Base-by-base conservation (phyloP, 2,113 vertebrate species). In the Cyanoramphus novaezelandiae region DNA sequence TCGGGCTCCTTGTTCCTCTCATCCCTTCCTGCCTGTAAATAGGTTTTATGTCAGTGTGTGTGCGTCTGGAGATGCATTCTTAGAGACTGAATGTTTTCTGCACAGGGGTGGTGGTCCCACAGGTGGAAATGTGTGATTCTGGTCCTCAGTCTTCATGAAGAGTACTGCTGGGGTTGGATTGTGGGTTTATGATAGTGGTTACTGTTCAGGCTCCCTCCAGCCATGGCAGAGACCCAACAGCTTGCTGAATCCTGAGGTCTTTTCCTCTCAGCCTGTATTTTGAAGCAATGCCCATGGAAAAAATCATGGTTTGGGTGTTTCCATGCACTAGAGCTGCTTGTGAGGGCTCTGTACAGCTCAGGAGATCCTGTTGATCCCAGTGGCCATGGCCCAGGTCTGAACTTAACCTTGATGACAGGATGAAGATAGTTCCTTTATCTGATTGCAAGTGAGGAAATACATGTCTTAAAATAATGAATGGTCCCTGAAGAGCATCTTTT, bases 401-500 rank as follows among this genome's bases (percentile, higher is more conserved):
- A 72, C 52, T 64, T 95, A 87, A 79, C 84, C 65, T 62, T 85
- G 81, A 87, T 3, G 27, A 65, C 35, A 62, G 28, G 81, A 44
- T 92, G 86, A 29, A 91, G 74, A 76, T 7, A 59, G 47, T 64
- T 89, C 57, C 74, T 84, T 96, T 91, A 84, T 86, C 93, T 60
- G 77, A 89, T 95, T 87, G 60, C 27, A 67, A 44, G 59, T 0
- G 74, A 96, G 95, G 94, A 96, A 95, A 91, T 85, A n/a, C 62
- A 33, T 84, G 44, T 93, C 89, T 95, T 53, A 69, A 90, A 69
- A 90, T 85, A 91, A 85, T 95, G n/a, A 85, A 80, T 91, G 71
- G 84, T 95, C 87, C 78, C 81, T 1, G 2, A 81, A 88, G 87
- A 85, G 21, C 33, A 47, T 37, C 57, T 85, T 90, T 95, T 82